Conservation (phyloP, 2,113 vertebrate genomes). For the Panthera tigris region DNA sequence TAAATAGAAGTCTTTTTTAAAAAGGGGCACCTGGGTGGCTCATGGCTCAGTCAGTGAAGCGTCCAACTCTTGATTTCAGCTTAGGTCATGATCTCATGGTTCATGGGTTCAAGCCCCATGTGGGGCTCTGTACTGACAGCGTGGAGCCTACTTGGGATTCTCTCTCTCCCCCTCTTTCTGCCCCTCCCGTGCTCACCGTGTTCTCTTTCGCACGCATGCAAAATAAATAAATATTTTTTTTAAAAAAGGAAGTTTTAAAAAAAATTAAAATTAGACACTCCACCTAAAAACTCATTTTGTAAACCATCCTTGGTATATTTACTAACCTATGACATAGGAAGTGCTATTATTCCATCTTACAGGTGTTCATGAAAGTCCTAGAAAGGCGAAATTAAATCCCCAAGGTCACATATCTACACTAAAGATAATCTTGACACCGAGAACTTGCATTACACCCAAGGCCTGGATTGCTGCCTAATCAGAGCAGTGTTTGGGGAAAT, state of each 20-base stretch:
- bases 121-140: too few relatives aligned
- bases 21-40: background rate
- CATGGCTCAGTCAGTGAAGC: too few relatives aligned
- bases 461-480: background rate
- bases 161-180: too few relatives aligned
- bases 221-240: too few relatives aligned
- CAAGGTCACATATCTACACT: background rate
- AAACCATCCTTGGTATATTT: background rate
- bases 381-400: background rate
- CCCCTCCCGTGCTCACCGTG: too few relatives aligned
- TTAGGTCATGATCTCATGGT: too few relatives aligned
- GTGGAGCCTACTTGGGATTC: too few relatives aligned
- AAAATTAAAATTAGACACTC: background rate
- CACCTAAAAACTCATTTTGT: background rate
- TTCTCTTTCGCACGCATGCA: too few relatives aligned
- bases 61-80: too few relatives aligned
- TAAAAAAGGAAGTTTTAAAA: background rate
- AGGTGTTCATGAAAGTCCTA: background rate
- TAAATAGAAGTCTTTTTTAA: background rate
- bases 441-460: background rate
- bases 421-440: background rate
- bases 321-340: background rate
- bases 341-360: background rate
- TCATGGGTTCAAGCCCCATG: too few relatives aligned
- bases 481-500: background rate